Percentiles rank a stretch among this genome's conserved stretches.
These are phyloP conservation scores for Eupeodes latifasciatus DNA, from an alignment of 2,888 invertebrate genomes.

Conservation along the genomic window DNA sequence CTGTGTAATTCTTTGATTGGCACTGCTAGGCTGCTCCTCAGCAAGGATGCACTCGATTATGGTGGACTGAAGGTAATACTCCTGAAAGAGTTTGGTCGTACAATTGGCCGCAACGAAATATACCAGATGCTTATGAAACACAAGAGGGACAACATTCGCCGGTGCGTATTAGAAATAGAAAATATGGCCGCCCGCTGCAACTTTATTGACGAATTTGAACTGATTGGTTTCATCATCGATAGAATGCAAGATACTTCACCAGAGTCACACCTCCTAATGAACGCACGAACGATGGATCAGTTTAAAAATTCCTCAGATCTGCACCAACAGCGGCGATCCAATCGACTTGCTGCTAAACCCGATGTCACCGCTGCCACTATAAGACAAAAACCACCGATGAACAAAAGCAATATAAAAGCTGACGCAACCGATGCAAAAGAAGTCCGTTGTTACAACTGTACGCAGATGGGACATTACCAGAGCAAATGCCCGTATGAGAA, in stretches of 20 bases:
- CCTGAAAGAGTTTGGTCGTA: not conserved
- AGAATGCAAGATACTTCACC: slow-evolving; percentile 6
- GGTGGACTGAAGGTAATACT: slow-evolving; percentile 2
- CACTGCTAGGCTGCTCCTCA: slow-evolving; percentile 29
- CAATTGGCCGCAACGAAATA: not conserved
- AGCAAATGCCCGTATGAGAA: slow-evolving; percentile 36
- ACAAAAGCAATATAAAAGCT: not conserved
- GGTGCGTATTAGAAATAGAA: not conserved
- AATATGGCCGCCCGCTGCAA: slow-evolving; percentile 2
- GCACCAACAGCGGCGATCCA: slow-evolving; percentile 51
- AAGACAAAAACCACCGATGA: not conserved
- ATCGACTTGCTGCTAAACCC: slow-evolving; percentile 13
- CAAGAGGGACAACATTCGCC: slow-evolving; percentile 49
- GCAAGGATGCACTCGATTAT: not conserved
- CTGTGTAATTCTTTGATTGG: slow-evolving; percentile 17
- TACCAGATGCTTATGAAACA: slow-evolving; percentile 8
- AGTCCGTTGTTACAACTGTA: slow-evolving; percentile 44
- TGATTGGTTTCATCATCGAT: slow-evolving; percentile 10
- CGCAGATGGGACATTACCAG: slow-evolving; percentile 35
- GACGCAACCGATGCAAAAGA: slow-evolving; percentile 28
- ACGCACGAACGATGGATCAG: slow-evolving; percentile 57
- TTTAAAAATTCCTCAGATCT: slow-evolving; percentile 49
- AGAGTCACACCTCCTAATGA: slow-evolving; percentile 49
- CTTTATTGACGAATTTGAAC: slow-evolving; percentile 43
- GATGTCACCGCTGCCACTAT: slow-evolving; percentile 11